Conservation (phyloP, 1,140 invertebrate species). For the Bombus confusus region DNA sequence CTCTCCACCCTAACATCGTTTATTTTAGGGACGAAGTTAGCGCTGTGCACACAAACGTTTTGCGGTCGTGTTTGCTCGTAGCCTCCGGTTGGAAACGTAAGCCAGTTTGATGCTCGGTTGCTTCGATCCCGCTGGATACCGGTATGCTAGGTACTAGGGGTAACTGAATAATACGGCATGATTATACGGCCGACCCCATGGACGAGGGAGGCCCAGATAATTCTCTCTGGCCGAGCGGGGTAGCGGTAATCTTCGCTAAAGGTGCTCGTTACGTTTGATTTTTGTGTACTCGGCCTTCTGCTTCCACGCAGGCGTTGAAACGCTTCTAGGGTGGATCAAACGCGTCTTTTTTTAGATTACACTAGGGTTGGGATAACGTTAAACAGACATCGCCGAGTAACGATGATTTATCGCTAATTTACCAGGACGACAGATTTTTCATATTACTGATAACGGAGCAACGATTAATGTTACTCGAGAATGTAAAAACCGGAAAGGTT, state of each 20-base stretch:
- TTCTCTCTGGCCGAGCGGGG: conserved; percentile 34
- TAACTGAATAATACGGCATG: conserved; percentile 73
- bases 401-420: background rate
- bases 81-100: conserved; percentile 72
- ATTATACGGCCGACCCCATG: conserved; percentile 69
- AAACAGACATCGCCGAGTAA: background rate
- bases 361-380: background rate
- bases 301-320: background rate
- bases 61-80: conserved; percentile 73
- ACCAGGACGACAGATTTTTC: background rate
- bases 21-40: conserved; percentile 66
- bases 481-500: too few species aligned
- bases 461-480: too few species aligned
- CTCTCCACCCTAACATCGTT: conserved; percentile 1
- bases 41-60: conserved; percentile 71
- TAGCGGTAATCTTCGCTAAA: conserved; percentile 45
- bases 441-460: background rate
- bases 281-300: conserved; percentile 4
- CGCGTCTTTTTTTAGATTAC: background rate
- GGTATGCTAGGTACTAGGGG: conserved; percentile 58
- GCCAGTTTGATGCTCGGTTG: conserved; percentile 77
- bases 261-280: conserved; percentile 51
- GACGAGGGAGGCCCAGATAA: conserved; percentile 55
- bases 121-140: conserved; percentile 72
- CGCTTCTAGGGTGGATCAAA: background rate